phyloP scores from a whole-genome alignment of 2,113 vertebrate genomes.

The Caretta caretta region DNA sequence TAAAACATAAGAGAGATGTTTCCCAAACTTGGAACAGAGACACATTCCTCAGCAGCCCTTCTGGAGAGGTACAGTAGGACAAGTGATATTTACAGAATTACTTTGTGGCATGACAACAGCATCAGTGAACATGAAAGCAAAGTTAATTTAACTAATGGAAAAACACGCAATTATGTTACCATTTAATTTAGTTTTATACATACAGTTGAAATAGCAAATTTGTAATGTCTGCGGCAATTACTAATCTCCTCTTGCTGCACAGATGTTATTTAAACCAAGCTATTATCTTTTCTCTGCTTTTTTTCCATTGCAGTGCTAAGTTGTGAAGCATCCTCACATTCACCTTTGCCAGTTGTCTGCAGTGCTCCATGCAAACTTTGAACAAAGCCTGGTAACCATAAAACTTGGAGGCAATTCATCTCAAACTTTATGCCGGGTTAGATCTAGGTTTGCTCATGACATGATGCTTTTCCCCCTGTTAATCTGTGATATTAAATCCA shows the following conservation, averaged over 20 bases:
- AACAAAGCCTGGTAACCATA: not conserved
- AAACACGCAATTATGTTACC: constrained; percentile 17
- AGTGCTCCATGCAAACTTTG: not conserved
- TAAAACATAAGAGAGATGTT: constrained; percentile 47
- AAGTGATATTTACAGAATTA: not conserved
- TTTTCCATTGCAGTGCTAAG: not conserved
- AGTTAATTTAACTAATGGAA: constrained; percentile 39
- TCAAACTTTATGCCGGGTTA: not conserved
- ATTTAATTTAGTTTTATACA: constrained; percentile 32
- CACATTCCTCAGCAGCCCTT: not conserved
- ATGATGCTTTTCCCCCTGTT: not conserved
- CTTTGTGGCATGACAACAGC: not conserved
- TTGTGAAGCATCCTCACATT: not conserved
- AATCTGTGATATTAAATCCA: constrained; percentile 11
- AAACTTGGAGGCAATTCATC: not conserved
- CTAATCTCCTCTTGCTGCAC: not conserved
- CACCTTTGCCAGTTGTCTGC: not conserved
- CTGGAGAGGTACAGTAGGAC: not conserved
- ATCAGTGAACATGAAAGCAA: constrained; percentile 18
- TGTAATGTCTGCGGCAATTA: constrained; percentile 5
- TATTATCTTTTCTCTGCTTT: not conserved
- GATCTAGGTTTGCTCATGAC: not conserved
- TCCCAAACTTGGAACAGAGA: constrained; percentile 7
- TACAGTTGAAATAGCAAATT: not conserved
- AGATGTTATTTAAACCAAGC: not conserved